These are phyloP conservation scores for Marisa cornuarietis DNA, from an alignment of 1,140 invertebrate genomes.

Conservation along the genomic window DNA sequence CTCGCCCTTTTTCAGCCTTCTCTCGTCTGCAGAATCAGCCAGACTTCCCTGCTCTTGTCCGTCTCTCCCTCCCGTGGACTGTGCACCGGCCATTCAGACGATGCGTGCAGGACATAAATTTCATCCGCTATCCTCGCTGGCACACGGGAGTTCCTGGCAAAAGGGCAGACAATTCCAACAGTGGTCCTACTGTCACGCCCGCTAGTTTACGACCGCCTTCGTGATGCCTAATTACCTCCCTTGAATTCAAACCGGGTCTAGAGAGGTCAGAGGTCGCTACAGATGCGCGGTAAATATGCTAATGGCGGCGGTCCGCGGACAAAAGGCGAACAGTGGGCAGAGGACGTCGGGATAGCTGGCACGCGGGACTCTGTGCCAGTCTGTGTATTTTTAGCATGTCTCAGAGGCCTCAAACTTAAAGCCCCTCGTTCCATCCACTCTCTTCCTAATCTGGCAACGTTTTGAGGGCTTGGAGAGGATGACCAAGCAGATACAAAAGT, in stretches of 20 bases:
- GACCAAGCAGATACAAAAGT: too few relatives aligned
- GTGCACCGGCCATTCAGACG: background rate
- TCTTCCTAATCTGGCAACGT: too few relatives aligned
- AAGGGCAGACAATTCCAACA: constrained; percentile 11
- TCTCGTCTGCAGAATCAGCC: too few relatives aligned
- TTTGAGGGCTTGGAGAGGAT: too few relatives aligned
- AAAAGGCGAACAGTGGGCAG: background rate
- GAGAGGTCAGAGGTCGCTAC: constrained; percentile 2
- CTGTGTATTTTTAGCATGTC: too few relatives aligned
- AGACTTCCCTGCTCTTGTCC: background rate
- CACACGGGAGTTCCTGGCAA: constrained; percentile 4
- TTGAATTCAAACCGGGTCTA: constrained; percentile 8
- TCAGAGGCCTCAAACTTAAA: too few relatives aligned
- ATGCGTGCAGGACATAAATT: constrained; percentile 6
- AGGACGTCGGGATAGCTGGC: too few relatives aligned
- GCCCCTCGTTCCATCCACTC: too few relatives aligned
- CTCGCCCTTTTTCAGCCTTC: too few relatives aligned
- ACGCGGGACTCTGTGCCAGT: too few relatives aligned
- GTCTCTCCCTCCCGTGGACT: background rate
- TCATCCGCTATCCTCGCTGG: background rate
- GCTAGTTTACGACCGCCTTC: constrained; percentile 1
- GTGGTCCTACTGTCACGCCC: constrained; percentile 3
- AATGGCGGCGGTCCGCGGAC: constrained; percentile 1
- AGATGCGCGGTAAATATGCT: constrained; percentile 8
- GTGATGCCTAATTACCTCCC: constrained; percentile 12